A percentile compares a stretch with the other conserved stretches of the same genome.
Evolutionary conservation across 2,113 vertebrate genomes (phyloP).

Genomic region (Alligator mississippiensis): DNA sequence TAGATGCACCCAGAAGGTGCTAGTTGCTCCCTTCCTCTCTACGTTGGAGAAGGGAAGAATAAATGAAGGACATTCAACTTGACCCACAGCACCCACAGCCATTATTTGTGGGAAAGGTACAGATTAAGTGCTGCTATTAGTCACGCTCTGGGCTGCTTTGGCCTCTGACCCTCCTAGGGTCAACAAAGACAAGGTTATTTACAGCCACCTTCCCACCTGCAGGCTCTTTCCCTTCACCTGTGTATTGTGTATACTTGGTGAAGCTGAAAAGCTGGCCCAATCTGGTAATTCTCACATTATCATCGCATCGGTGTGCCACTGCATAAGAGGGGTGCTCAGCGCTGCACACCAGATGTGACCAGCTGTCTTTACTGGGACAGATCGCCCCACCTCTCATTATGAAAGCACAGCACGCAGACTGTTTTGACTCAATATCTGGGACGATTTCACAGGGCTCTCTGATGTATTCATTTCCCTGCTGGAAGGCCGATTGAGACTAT

Average conservation of each 20-base stretch:
- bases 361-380: fast-evolving
- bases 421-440: not conserved
- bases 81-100: too few relatives aligned
- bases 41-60: not conserved
- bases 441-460: not conserved
- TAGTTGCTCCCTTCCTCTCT: not conserved
- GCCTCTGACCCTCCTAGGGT: not conserved
- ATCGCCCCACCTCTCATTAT: not conserved
- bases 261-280: not conserved
- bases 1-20: too few relatives aligned
- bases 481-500: not conserved
- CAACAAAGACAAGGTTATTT: not conserved
- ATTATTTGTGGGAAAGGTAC: not conserved
- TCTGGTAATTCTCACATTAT: fast-evolving
- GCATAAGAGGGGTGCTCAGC: fast-evolving
- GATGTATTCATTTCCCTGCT: not conserved
- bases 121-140: not conserved
- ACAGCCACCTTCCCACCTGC: not conserved
- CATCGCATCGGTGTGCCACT: fast-evolving
- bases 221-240: not conserved
- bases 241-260: not conserved
- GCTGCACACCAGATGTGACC: fast-evolving
- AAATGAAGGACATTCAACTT: not conserved
- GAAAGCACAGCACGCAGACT: fast-evolving
- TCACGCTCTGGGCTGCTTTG: not conserved